phyloP scores from a whole-genome alignment of 2,113 vertebrate species.

The Rattus rattus region DNA sequence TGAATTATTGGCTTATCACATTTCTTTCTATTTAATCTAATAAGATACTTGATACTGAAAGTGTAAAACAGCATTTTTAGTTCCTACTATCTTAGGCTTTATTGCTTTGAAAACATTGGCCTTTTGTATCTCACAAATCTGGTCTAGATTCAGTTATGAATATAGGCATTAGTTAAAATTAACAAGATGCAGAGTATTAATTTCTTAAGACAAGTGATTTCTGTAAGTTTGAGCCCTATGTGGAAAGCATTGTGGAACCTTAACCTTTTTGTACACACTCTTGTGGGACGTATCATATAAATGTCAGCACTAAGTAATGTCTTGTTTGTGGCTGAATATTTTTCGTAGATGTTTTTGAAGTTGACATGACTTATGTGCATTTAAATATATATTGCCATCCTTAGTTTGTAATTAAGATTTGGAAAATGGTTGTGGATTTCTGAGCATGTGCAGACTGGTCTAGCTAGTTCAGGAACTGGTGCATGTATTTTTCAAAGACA shows the following conservation, averaged over 20 bases:
- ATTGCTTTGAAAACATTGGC: slow-evolving; percentile 83
- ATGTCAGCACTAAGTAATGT: slow-evolving; percentile 92
- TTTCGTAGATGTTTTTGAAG: slow-evolving; percentile 92
- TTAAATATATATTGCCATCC: slow-evolving; percentile 93
- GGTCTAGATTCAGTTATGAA: slow-evolving; percentile 90
- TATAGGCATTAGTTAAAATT: slow-evolving; percentile 89
- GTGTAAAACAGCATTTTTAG: slow-evolving; percentile 81
- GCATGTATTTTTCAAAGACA: slow-evolving; percentile 92
- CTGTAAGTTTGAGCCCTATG: slow-evolving; percentile 87
- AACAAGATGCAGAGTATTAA: slow-evolving; percentile 87
- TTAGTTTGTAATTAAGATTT: slow-evolving; percentile 92
- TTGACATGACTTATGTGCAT: slow-evolving; percentile 91
- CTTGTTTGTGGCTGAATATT: slow-evolving; percentile 93
- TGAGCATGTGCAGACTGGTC: slow-evolving; percentile 94
- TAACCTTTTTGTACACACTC: slow-evolving; percentile 92
- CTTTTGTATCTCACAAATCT: slow-evolving; percentile 88
- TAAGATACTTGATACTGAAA: slow-evolving; percentile 79
- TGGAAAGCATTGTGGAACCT: slow-evolving; percentile 89
- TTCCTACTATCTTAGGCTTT: slow-evolving; percentile 85
- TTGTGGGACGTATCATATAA: slow-evolving; percentile 90
- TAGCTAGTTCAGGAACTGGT: slow-evolving; percentile 91
- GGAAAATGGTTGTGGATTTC: slow-evolving; percentile 93
- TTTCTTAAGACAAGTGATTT: slow-evolving; percentile 88
- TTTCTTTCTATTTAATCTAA: slow-evolving; percentile 84
- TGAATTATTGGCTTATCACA: slow-evolving; percentile 84